phyloP scores from a whole-genome alignment of 2,113 vertebrate genomes.

The Alouatta palliata region DNA sequence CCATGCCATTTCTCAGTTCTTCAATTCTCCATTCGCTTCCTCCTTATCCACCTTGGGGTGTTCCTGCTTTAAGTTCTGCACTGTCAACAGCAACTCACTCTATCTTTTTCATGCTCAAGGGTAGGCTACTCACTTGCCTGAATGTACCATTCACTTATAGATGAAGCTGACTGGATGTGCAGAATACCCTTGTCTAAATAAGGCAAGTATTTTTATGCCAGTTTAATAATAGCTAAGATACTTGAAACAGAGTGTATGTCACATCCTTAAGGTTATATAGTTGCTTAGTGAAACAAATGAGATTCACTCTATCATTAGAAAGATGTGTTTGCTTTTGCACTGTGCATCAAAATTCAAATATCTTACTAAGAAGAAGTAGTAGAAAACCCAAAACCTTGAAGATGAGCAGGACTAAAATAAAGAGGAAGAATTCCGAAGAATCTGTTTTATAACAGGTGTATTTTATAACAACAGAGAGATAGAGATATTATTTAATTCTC shows the following conservation, averaged over 20 bases:
- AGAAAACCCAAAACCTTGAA: background rate
- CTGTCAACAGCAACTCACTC: background rate
- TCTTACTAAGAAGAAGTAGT: background rate
- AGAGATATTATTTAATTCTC: background rate
- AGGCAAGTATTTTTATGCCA: background rate
- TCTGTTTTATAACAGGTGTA: background rate
- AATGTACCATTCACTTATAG: background rate
- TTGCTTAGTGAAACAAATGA: background rate
- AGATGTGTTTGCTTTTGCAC: background rate
- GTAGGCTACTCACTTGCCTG: background rate
- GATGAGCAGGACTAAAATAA: background rate
- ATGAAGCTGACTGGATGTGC: background rate
- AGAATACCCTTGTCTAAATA: background rate
- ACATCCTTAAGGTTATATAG: background rate
- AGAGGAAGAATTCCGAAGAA: background rate
- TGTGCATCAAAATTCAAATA: background rate
- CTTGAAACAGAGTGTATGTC: background rate
- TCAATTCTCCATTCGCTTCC: background rate
- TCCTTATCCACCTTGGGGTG: background rate
- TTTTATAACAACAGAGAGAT: background rate
- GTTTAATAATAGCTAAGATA: background rate
- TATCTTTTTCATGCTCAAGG: background rate
- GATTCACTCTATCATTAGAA: background rate
- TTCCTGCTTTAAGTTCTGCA: background rate
- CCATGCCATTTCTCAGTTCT: background rate